These are phyloP conservation scores for Pandemis cinnamomeana DNA, from an alignment of 2,888 invertebrate genomes.

Conservation along the genomic window DNA sequence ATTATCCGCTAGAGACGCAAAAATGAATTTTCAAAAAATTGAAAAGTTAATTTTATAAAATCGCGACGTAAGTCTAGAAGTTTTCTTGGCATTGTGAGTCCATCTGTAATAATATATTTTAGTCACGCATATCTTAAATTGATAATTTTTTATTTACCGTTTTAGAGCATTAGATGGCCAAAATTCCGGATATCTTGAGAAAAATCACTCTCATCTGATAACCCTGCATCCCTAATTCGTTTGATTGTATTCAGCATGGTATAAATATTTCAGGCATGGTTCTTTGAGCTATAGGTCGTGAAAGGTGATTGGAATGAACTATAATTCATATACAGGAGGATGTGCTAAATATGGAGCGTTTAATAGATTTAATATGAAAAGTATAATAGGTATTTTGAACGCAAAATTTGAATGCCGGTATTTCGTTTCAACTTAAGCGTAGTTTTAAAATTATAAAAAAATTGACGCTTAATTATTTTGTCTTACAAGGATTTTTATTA, in stretches of 20 bases:
- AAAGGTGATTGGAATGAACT: neutral
- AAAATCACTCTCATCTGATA: neutral
- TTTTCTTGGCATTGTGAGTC: too few species aligned
- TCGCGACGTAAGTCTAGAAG: too few species aligned
- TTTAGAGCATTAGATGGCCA: neutral
- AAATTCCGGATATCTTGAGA: neutral
- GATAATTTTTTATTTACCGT: too few species aligned
- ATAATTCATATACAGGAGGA: neutral
- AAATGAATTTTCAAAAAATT: too few species aligned
- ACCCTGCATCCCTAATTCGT: neutral
- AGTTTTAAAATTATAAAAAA: too few species aligned
- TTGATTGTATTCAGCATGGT: conserved; percentile 23
- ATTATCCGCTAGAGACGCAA: too few species aligned
- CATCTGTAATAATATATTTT: too few species aligned
- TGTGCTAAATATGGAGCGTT: neutral
- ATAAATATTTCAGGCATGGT: conserved; percentile 23
- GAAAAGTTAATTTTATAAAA: too few species aligned
- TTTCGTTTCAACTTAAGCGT: neutral
- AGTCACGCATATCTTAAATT: too few species aligned
- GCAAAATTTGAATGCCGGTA: neutral
- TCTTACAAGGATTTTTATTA: too few species aligned
- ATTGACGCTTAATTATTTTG: too few species aligned
- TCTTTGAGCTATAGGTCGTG: neutral
- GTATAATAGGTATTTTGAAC: neutral
- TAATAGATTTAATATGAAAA: neutral